Evolutionary conservation across 2,113 vertebrate genomes (phyloP).

Genomic region (Centropus unirufus): DNA sequence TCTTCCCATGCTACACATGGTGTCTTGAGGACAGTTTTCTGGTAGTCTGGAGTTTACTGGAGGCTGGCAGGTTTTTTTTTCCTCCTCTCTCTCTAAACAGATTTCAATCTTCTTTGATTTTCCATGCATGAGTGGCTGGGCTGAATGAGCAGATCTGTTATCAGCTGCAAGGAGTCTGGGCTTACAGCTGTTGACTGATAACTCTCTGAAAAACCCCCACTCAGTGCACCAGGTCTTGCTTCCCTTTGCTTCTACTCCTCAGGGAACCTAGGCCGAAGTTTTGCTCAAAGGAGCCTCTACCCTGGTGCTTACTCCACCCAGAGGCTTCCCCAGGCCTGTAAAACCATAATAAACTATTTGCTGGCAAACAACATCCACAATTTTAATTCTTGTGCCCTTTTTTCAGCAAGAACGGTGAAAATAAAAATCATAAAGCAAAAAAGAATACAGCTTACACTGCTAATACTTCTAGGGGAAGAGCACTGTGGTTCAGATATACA

Average conservation of each 20-base stretch:
- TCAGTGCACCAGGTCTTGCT: not conserved
- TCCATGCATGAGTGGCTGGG: not conserved
- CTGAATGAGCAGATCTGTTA: constrained; percentile 62
- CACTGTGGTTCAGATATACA: not conserved
- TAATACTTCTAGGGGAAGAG: not conserved
- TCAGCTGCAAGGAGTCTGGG: constrained; percentile 22
- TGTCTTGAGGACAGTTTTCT: not conserved
- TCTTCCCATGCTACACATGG: not conserved
- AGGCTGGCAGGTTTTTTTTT: not conserved
- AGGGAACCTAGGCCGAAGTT: not conserved
- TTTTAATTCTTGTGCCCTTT: not conserved
- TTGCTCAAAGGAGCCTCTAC: not conserved
- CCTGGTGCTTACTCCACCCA: not conserved
- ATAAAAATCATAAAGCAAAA: not conserved
- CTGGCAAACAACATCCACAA: not conserved
- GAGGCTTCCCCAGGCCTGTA: not conserved
- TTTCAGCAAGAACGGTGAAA: not conserved
- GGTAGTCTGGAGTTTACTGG: not conserved
- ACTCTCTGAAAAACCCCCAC: not conserved
- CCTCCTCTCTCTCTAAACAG: not conserved
- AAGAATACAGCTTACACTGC: not conserved
- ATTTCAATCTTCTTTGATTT: constrained; percentile 38
- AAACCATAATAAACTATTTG: not conserved
- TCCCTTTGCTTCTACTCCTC: not conserved
- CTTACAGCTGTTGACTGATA: constrained; percentile 47